Evolutionary conservation across 2,888 invertebrate genomes (phyloP), one percentile per base, ranked within the genome.

Genomic region (Aspidiotus rigidus): DNA sequence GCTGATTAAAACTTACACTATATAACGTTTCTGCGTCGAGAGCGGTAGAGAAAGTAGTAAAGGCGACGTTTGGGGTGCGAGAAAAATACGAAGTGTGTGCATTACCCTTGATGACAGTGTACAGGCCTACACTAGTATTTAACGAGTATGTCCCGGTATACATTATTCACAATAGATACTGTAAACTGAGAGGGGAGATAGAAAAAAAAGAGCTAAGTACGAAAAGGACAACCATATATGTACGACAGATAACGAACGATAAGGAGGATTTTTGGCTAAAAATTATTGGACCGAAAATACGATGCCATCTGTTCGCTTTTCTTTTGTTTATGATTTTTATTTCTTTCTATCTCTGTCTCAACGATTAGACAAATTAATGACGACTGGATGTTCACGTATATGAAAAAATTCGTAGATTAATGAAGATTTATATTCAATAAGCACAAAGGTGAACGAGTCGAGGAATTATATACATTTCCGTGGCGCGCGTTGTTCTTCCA

Each of bases 291-390:
- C 44, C 62, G 62, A 49, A 62, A 62, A 17, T 49, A 44, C 63
- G 53, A 53, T 49, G 63, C 63, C 63, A 63, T 63, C 63, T 63
- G 63, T 63, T 63, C 63, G 39, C 49, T 17, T 63, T 63, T 49
- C 16, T 17, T 15, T n/a, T 17, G 44, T 63, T 63, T 16, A 13
- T 17, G n/a, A 53, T 59, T 59, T 59, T 59, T n/a, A 13, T 56
- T 56, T 56, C 3, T 7, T 56, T 59, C 10, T 28, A 2, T 39
- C 39, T 59, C 39, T 59, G 5, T 28, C 28, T 28, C 28, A 28
- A 28, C 28, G 28, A 28, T 28, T 28, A 28, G 28, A 28, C 28
- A 28, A 28, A 28, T 28, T 28, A 28, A 28, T 28, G 28, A 28
- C 28, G 28, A 28, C 28, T 28, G 28, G n/a, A n/a, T n/a, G n/a